Conservation (phyloP, 2,113 vertebrate genomes). For the Cathartes aura region DNA sequence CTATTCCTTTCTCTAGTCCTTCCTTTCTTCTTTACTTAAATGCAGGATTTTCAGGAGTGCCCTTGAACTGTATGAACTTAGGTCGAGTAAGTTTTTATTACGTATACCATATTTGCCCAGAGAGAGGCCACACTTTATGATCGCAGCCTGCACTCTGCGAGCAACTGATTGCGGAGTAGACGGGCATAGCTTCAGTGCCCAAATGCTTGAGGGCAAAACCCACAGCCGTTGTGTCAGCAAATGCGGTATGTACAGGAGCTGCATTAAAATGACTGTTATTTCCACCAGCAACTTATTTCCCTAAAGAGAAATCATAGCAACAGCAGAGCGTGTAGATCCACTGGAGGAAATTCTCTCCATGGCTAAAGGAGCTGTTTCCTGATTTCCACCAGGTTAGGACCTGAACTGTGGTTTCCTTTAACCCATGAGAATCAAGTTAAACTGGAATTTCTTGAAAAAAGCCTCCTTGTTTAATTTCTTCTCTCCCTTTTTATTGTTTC, state of each 20-base stretch:
- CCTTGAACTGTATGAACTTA: not conserved
- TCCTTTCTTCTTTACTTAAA: not conserved
- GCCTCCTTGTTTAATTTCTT: not conserved
- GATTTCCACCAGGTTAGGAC: not conserved
- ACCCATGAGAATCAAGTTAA: not conserved
- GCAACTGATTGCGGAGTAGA: too few relatives aligned
- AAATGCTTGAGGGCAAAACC: not conserved
- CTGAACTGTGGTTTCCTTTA: not conserved
- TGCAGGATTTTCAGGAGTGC: not conserved
- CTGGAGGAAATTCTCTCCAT: not conserved
- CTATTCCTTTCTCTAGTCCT: not conserved
- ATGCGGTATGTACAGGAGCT: not conserved
- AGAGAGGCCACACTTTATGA: not conserved
- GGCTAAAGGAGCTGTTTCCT: not conserved
- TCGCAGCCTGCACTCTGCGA: not conserved
- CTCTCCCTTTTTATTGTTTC: not conserved
- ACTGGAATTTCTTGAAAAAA: not conserved
- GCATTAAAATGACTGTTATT: not conserved
- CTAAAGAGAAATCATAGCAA: not conserved
- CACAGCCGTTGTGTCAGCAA: not conserved
- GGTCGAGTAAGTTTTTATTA: not conserved
- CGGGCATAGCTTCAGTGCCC: not conserved
- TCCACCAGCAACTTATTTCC: not conserved
- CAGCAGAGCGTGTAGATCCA: accelerated
- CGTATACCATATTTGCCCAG: not conserved